A percentile compares a stretch with the other conserved stretches of the same genome.
Conservation (phyloP, 1,140 invertebrate species). For the Dendrolimus kikuchii region DNA sequence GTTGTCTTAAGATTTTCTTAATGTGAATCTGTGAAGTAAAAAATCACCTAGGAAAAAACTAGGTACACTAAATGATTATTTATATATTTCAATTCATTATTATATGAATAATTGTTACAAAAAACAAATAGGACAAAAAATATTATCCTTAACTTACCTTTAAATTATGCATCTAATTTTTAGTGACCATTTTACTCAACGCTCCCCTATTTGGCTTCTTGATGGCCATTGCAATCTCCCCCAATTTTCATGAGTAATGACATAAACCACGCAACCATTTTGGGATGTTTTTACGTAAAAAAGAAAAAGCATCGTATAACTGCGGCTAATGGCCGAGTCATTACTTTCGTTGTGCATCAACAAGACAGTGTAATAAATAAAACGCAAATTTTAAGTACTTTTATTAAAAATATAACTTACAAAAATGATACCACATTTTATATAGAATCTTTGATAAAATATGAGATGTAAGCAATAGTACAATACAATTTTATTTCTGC, state of each 20-base stretch:
- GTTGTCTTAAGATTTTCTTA: no score
- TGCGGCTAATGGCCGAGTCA: slow-evolving; percentile 17
- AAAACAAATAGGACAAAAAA: no score
- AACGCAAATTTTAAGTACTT: slow-evolving; percentile 41
- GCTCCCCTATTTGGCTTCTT: slow-evolving; percentile 29
- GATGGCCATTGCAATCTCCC: slow-evolving; percentile 23
- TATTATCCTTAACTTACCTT: no score
- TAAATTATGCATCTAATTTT: no score
- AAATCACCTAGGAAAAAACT: no score
- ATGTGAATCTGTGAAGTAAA: no score
- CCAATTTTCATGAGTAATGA: slow-evolving; percentile 36
- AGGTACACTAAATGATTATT: no score
- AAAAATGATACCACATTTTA: slow-evolving; percentile 15
- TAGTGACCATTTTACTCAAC: not conserved
- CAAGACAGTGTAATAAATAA: slow-evolving; percentile 28
- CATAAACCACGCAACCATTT: slow-evolving; percentile 31
- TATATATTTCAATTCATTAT: no score
- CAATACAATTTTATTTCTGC: no score
- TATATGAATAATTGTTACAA: no score
- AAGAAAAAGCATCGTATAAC: slow-evolving; percentile 18
- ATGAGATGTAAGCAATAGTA: not conserved
- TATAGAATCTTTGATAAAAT: not conserved
- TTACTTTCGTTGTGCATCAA: slow-evolving; percentile 12
- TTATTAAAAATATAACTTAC: slow-evolving; percentile 42
- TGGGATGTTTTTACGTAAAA: slow-evolving; percentile 18